Conservation (phyloP, 2,797 vertebrate genomes). For the Helarctos malayanus region DNA sequence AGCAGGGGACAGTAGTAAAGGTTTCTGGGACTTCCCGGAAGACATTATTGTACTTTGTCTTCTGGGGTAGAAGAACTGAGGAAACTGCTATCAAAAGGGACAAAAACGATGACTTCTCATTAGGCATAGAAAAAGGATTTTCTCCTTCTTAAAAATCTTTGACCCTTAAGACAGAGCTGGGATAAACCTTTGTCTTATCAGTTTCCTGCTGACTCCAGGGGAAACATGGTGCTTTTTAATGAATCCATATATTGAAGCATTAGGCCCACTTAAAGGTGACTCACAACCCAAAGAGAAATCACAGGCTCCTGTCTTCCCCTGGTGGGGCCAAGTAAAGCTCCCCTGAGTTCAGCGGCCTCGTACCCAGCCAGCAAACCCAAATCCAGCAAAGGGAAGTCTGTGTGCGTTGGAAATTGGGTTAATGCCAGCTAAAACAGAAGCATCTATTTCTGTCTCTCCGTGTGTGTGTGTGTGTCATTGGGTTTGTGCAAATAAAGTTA, state of each 20-base stretch:
- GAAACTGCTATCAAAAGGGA: not conserved
- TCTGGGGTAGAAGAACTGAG: not conserved
- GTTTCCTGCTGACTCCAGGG: conserved; percentile 53
- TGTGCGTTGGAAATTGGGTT: not conserved
- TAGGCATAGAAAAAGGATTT: not conserved
- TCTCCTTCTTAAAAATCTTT: not conserved
- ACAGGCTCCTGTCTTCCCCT: not conserved
- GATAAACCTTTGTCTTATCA: not conserved
- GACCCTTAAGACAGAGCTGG: not conserved
- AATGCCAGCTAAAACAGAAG: not conserved
- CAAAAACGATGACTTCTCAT: not conserved
- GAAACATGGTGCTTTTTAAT: not conserved
- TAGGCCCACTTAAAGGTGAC: not conserved
- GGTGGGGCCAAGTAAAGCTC: not conserved
- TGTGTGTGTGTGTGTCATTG: not conserved
- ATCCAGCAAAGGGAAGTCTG: not conserved
- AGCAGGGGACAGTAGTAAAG: not conserved
- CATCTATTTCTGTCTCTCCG: not conserved
- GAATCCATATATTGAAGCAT: not conserved
- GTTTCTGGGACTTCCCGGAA: conserved; percentile 43
- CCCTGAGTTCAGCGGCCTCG: not conserved
- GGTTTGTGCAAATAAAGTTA: not conserved
- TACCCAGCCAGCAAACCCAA: not conserved
- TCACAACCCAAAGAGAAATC: conserved; percentile 36
- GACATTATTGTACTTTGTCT: not conserved